A percentile compares a stretch with the other conserved stretches of the same genome.
Evolutionary conservation across 2,888 invertebrate genomes (phyloP).

Genomic region (Pseudoips prasinana): DNA sequence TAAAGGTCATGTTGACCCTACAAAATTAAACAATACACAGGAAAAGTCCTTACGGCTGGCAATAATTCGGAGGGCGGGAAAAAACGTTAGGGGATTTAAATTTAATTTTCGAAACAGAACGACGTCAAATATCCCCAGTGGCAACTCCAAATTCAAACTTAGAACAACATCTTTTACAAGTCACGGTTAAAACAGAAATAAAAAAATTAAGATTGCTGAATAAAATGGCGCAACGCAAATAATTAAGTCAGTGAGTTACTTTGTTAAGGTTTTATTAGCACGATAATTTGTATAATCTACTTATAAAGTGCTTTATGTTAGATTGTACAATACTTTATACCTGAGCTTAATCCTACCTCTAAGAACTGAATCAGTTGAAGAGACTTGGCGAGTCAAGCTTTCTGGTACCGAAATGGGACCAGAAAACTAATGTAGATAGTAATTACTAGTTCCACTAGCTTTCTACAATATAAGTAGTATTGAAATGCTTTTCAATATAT

Average conservation of each 20-base stretch:
- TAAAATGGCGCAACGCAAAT: slow-evolving; percentile 3
- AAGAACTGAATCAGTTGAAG: too few species aligned
- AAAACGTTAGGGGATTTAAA: slow-evolving; percentile 77
- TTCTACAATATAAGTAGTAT: too few species aligned
- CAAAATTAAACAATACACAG: slow-evolving; percentile 61
- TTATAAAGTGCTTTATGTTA: too few species aligned
- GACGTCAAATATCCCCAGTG: slow-evolving; percentile 73
- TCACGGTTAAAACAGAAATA: slow-evolving; percentile 42
- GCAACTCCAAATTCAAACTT: slow-evolving; percentile 63
- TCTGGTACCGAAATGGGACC: too few species aligned
- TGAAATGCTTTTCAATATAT: too few species aligned
- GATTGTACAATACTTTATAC: too few species aligned
- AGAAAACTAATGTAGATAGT: too few species aligned
- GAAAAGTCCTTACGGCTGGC: slow-evolving; percentile 61
- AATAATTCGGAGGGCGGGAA: slow-evolving; percentile 73
- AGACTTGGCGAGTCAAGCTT: too few species aligned
- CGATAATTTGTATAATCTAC: too few species aligned
- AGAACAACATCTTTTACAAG: slow-evolving; percentile 55
- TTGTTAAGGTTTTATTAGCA: slow-evolving; percentile 1
- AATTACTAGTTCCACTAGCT: too few species aligned
- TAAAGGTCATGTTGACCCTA: slow-evolving; percentile 48
- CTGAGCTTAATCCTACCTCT: too few species aligned
- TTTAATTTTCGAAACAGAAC: slow-evolving; percentile 77
- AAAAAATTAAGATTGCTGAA: slow-evolving; percentile 39
- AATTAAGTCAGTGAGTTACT: background rate